Percentiles rank a stretch among this genome's conserved stretches.
These are phyloP conservation scores for Manis javanica DNA, from an alignment of 2,797 vertebrate species.

Conservation along the genomic window DNA sequence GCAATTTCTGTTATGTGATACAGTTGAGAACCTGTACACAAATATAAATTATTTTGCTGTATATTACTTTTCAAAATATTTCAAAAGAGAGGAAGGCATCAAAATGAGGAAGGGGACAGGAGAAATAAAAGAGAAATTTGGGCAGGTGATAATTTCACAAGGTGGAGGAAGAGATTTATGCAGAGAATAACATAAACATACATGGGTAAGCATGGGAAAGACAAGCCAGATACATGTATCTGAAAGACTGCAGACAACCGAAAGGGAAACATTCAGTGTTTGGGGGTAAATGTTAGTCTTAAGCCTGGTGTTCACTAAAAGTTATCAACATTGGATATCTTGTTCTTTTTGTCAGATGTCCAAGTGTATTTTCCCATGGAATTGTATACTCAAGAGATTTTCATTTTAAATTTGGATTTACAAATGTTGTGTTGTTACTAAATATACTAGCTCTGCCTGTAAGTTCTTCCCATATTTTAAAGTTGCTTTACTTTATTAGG, in stretches of 20 bases:
- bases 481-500: not conserved
- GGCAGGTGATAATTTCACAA: not conserved
- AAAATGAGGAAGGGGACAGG: not conserved
- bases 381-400: not conserved
- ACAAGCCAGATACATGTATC: not conserved
- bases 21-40: not conserved
- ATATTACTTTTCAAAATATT: not conserved
- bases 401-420: not conserved
- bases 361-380: not conserved
- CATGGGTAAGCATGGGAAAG: not conserved
- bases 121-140: not conserved
- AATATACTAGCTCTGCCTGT: not conserved
- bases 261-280: not conserved
- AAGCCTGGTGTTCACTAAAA: not conserved
- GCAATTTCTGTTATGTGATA: not conserved
- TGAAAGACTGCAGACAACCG: not conserved
- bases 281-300: not conserved
- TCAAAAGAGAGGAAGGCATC: not conserved
- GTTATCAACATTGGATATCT: not conserved
- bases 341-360: not conserved
- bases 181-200: not conserved
- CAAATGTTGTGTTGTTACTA: not conserved
- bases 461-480: not conserved
- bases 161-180: not conserved
- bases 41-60: not conserved